These are phyloP conservation scores for Nysson spinosus DNA, from an alignment of 2,888 invertebrate genomes.

Conservation along the genomic window DNA sequence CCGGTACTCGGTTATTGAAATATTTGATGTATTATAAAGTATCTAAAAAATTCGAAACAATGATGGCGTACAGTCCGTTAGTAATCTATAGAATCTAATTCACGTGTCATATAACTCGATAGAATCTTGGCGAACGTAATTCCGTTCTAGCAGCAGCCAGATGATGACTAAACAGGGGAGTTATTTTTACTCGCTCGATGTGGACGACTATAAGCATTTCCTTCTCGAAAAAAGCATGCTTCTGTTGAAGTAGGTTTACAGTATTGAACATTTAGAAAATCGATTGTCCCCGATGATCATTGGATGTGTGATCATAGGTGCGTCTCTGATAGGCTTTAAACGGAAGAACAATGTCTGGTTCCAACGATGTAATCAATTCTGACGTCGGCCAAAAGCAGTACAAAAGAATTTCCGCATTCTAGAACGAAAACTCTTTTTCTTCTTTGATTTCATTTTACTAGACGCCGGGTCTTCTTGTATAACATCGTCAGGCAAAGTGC, in stretches of 20 bases:
- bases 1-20: background rate
- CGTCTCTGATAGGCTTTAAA: background rate
- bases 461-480: slow-evolving; percentile 1
- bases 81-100: slow-evolving; percentile 38
- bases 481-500: slow-evolving; percentile 6
- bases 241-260: slow-evolving; percentile 21
- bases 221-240: slow-evolving; percentile 19
- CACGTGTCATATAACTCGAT: slow-evolving; percentile 23
- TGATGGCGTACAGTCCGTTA: slow-evolving; percentile 7
- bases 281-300: too few species aligned
- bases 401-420: slow-evolving; percentile 58
- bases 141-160: slow-evolving; percentile 9
- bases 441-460: slow-evolving; percentile 17
- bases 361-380: slow-evolving; percentile 39
- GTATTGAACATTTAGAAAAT: background rate
- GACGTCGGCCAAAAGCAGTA: slow-evolving; percentile 53
- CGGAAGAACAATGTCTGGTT: background rate
- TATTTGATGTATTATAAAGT: slow-evolving; percentile 30
- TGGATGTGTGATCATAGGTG: background rate
- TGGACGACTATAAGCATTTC: slow-evolving; percentile 16
- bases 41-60: slow-evolving; percentile 21
- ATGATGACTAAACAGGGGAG: slow-evolving; percentile 32
- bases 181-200: slow-evolving; percentile 53
- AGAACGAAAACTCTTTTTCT: slow-evolving; percentile 43
- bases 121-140: slow-evolving; percentile 12